Evolutionary conservation across 1,140 invertebrate genomes (phyloP).

Genomic region (Delia radicum): DNA sequence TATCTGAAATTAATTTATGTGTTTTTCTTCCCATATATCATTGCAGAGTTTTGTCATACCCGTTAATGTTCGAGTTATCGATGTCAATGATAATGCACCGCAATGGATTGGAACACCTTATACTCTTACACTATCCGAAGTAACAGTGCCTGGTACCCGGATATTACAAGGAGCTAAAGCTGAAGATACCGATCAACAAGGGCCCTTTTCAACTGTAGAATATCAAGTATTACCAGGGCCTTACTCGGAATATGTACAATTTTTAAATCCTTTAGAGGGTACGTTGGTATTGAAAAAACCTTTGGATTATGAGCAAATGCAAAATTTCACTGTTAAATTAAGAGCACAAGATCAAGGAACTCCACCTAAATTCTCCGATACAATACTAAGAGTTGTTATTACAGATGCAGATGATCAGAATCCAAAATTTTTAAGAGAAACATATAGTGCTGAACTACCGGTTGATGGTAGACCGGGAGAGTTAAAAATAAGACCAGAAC

Average conservation of each 20-base stretch:
- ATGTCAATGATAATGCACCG: constrained; percentile 90
- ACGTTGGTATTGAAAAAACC: constrained; percentile 77
- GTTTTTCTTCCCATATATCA: neutral
- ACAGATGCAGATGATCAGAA: constrained; percentile 93
- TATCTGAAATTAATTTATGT: neutral
- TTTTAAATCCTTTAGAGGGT: constrained; percentile 83
- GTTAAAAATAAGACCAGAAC: constrained; percentile 61
- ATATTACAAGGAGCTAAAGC: constrained; percentile 77
- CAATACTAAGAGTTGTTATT: constrained; percentile 74
- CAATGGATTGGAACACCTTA: constrained; percentile 81
- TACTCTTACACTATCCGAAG: constrained; percentile 80
- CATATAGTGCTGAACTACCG: constrained; percentile 73
- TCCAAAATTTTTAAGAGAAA: constrained; percentile 75
- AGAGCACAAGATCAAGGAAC: constrained; percentile 83
- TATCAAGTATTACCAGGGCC: constrained; percentile 79
- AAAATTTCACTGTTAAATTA: constrained; percentile 77
- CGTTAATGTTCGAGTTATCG: constrained; percentile 86
- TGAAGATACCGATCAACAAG: constrained; percentile 82
- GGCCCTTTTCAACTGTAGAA: constrained; percentile 84
- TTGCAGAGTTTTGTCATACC: constrained; percentile 82
- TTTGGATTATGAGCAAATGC: constrained; percentile 80
- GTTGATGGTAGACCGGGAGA: constrained; percentile 51
- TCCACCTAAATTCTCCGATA: constrained; percentile 74
- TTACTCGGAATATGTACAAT: constrained; percentile 79
- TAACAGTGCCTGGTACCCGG: constrained; percentile 75